Evolutionary conservation across 2,888 invertebrate genomes (phyloP).

Genomic region (Cantharis lateralis): DNA sequence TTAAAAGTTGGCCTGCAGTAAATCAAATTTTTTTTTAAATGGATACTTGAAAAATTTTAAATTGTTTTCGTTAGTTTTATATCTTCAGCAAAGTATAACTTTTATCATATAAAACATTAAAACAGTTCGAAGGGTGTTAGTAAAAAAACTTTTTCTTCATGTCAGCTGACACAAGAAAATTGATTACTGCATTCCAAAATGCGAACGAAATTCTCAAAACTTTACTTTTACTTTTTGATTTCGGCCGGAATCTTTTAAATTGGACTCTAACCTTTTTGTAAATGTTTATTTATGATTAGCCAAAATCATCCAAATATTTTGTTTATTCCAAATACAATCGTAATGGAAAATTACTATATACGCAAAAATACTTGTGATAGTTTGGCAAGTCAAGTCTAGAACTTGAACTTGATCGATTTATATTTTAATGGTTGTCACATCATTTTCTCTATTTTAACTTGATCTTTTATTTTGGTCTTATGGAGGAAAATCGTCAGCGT

Average conservation of each 20-base stretch:
- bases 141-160: conserved; percentile 20
- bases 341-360: no score
- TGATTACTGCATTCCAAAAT: conserved; percentile 21
- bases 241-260: neutral
- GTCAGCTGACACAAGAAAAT: conserved; percentile 26
- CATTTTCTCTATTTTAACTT: neutral
- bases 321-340: neutral
- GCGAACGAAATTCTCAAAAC: conserved; percentile 20
- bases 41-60: conserved; percentile 3
- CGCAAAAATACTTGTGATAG: neutral
- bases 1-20: neutral
- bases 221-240: conserved; percentile 22
- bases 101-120: conserved; percentile 26
- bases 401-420: neutral
- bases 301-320: neutral
- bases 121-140: conserved; percentile 24
- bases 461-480: neutral
- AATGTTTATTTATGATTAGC: neutral
- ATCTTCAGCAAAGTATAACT: conserved; percentile 8
- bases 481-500: conserved; percentile 10
- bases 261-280: neutral
- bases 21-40: neutral
- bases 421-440: neutral
- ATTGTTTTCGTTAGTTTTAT: conserved; percentile 1
- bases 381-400: neutral